Percentiles rank a stretch among this genome's conserved stretches.
Conservation (phyloP, 2,113 vertebrate species). For the Microcebus griseorufus region DNA sequence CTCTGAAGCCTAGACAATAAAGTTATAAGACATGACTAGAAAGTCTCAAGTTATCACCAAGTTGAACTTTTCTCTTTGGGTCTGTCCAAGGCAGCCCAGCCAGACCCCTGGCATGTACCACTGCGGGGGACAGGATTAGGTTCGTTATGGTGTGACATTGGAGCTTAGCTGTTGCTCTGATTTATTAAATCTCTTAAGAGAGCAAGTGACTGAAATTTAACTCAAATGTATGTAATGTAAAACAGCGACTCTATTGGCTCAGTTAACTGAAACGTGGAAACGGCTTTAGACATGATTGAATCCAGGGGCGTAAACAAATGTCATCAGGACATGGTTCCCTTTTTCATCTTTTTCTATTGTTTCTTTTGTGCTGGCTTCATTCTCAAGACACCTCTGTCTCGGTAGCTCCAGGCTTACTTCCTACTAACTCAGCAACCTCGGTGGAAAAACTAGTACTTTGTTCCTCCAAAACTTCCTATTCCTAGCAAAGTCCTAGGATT, state of each 20-base stretch:
- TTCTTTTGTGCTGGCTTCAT: neutral
- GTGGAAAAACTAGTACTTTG: neutral
- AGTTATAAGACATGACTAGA: neutral
- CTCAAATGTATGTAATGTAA: neutral
- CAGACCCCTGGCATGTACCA: neutral
- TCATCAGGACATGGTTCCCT: too few species aligned
- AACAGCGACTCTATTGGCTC: neutral
- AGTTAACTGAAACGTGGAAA: neutral
- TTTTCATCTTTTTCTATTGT: neutral
- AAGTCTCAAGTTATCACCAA: neutral
- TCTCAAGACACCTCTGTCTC: neutral
- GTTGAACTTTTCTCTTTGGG: neutral
- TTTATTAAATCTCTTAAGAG: neutral
- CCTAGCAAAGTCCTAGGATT: neutral
- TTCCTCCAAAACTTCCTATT: neutral
- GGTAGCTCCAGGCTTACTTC: neutral
- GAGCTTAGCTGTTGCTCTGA: neutral
- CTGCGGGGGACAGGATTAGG: neutral
- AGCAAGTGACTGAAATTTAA: neutral
- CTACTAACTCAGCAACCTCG: neutral
- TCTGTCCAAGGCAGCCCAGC: neutral
- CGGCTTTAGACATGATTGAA: neutral
- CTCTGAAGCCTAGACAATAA: neutral
- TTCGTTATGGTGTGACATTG: accelerated
- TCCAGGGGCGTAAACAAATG: neutral